These are phyloP conservation scores for Rhodinocichla rosea DNA, from an alignment of 2,113 vertebrate genomes.

Conservation along the genomic window DNA sequence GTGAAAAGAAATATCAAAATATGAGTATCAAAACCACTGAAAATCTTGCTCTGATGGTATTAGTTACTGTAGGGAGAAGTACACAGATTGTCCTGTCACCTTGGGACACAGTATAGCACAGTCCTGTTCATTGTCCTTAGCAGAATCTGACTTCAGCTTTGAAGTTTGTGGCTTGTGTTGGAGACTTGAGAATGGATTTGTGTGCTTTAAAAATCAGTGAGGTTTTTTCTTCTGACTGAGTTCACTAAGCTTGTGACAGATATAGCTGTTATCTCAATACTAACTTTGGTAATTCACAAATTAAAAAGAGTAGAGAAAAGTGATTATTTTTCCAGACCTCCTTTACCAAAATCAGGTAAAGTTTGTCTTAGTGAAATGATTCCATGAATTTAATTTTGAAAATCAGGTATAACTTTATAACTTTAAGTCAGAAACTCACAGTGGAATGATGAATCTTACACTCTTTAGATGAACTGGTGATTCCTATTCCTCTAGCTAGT, in stretches of 20 bases:
- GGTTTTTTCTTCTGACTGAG: not conserved
- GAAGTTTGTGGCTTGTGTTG: not conserved
- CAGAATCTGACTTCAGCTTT: not conserved
- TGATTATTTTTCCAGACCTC: not conserved
- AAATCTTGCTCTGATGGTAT: not conserved
- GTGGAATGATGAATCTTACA: not conserved
- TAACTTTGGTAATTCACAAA: not conserved
- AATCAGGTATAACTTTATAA: fast-evolving
- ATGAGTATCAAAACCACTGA: not conserved
- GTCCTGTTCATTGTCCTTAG: not conserved
- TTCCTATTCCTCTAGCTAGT: not conserved
- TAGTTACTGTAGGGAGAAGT: not conserved
- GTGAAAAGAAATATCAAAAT: not conserved
- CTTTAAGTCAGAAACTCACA: not conserved
- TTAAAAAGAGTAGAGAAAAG: not conserved
- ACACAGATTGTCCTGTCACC: fast-evolving
- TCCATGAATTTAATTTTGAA: not conserved
- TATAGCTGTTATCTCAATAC: not conserved
- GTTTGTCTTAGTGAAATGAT: not conserved
- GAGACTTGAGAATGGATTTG: not conserved
- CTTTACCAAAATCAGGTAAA: not conserved
- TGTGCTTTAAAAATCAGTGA: not conserved
- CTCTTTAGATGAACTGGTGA: not conserved
- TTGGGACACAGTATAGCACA: not conserved
- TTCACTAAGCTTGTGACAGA: not conserved